Base-by-base conservation (phyloP, 2,888 invertebrate species). In the Cephus spinipes region DNA sequence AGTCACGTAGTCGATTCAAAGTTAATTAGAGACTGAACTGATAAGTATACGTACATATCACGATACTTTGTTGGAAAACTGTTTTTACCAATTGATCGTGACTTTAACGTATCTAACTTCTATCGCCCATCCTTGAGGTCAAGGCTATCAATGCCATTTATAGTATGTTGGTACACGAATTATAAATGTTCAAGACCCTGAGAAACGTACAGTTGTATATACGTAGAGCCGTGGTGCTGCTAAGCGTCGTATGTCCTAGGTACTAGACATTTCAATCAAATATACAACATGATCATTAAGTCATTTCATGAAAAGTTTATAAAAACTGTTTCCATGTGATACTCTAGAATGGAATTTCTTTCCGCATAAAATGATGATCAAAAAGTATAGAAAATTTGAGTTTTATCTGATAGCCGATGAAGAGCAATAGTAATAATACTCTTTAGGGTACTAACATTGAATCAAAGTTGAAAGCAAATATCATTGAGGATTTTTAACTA, bases 1-100 rank as follows among this genome's bases (percentile, higher is more conserved):
- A 80, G 86, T 88, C 1, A 87, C 88, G 71, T 89, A 85, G 82
- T 81, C 34, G 73, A 35, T 23, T 23, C 33, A 71, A 23, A 71
- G 23, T 30, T 55, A 23, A 15, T 40, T 23, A 55, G 23, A 23
- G 23, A 55, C 55, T 55, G 55, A 23, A 55, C 55, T 55, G 2
- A 55, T 55, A 55, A 55, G 23, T 55, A 55, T 55, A 23, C 40
- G 23, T 55, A 55, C 23, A 55, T 55, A 55, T 55, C 9, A 1
- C 23, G 55, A 9, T 23, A 55, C 9, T 55, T 55, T 23, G 23
- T 23, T 55, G 55, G 9, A 55, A 55, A 55, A 9, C 55, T 55
- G 23, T 55, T 55, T 23, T 55, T 9, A 55, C 23, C 55, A 23
- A 23, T 23, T 55, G 55, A 55, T 55, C 23, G 55, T 23, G 9